phyloP scores from a whole-genome alignment of 2,113 vertebrate species.

The Geococcyx californianus region DNA sequence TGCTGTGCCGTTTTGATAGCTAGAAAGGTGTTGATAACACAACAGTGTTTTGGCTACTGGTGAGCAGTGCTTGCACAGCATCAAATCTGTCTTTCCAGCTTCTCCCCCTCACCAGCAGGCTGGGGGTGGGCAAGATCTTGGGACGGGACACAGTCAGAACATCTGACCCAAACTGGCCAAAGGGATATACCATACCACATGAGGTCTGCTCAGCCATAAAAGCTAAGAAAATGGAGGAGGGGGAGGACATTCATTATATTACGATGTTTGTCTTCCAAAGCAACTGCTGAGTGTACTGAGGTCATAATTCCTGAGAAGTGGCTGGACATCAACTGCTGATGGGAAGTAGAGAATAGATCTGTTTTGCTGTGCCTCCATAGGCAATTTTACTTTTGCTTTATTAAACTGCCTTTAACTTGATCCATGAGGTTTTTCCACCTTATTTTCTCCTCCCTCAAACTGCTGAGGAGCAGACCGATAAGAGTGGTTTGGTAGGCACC shows the following conservation, averaged over 20 bases:
- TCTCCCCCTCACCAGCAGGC: no score
- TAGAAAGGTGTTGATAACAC: background rate
- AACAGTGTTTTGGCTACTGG: background rate
- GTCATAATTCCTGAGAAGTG: background rate
- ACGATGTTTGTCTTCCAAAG: background rate
- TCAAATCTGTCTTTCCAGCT: background rate
- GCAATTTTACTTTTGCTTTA: no score
- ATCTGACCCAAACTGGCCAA: background rate
- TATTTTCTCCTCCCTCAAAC: no score
- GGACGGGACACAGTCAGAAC: background rate
- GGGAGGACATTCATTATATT: background rate
- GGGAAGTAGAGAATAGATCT: background rate
- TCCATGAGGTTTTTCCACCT: no score
- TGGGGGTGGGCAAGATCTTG: background rate
- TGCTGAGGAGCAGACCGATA: no score
- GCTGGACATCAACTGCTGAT: background rate
- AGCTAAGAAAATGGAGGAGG: background rate
- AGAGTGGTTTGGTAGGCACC: no score
- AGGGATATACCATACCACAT: background rate
- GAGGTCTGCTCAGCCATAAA: background rate
- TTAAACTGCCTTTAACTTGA: no score
- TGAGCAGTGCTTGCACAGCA: background rate
- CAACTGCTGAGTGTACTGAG: background rate
- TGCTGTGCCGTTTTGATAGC: no score
- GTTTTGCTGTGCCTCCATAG: no score